Conservation (phyloP, 2,888 invertebrate species). For the Eupithecia abbreviata region DNA sequence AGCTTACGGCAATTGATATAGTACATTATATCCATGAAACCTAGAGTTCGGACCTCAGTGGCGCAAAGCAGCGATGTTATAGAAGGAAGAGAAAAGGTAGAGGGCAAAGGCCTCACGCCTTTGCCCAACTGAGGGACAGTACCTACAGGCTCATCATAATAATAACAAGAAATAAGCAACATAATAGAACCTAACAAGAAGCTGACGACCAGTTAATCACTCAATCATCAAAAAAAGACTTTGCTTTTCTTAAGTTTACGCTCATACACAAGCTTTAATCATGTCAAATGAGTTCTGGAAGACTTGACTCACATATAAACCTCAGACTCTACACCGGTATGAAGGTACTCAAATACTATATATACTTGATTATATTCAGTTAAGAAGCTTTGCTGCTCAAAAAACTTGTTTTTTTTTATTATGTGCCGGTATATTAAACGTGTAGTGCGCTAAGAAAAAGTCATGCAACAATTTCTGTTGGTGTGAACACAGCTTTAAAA, state of each 20-base stretch:
- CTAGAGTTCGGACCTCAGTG: neutral
- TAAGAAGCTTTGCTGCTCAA: neutral
- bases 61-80: neutral
- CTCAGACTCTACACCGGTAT: neutral
- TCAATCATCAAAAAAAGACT: neutral
- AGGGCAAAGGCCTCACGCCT: neutral
- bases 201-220: too few relatives aligned
- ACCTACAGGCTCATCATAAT: neutral
- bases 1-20: neutral
- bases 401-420: neutral
- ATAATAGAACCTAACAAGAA: neutral
- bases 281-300: neutral
- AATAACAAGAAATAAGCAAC: neutral
- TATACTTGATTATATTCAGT: neutral
- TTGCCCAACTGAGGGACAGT: neutral
- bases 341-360: neutral
- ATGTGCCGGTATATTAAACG: neutral
- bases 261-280: neutral
- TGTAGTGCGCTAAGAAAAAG: neutral
- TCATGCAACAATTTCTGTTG: conserved; percentile 20
- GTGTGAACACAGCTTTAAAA: conserved; percentile 49
- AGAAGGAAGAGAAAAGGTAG: neutral
- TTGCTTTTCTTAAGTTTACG: neutral
- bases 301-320: neutral
- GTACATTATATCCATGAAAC: neutral